These are phyloP conservation scores for Rhizoglyphus robini DNA, from an alignment of 1,140 invertebrate species.

Conservation along the genomic window DNA sequence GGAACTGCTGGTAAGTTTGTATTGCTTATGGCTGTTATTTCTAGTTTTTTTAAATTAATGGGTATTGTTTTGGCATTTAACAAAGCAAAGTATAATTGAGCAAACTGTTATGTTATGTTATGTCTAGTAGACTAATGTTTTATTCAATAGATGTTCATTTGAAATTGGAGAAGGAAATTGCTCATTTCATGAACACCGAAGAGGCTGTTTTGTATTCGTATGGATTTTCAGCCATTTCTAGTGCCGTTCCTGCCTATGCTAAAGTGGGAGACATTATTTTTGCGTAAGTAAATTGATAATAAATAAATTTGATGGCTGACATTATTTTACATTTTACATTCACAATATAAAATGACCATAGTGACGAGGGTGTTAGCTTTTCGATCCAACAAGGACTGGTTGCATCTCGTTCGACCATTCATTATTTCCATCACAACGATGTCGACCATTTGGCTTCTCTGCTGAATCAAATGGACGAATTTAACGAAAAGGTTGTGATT, in stretches of 20 bases:
- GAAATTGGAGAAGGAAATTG: constrained; percentile 72
- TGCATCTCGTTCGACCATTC: constrained; percentile 68
- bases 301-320: constrained; percentile 24
- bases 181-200: constrained; percentile 79
- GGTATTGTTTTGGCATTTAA: no score
- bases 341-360: no score
- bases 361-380: constrained; percentile 82
- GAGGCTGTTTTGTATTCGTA: constrained; percentile 94
- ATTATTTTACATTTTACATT: constrained; percentile 34
- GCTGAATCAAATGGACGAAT: constrained; percentile 50
- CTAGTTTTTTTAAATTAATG: no score
- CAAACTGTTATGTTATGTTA: no score
- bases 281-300: constrained; percentile 46
- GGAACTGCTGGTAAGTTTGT: constrained; percentile 80
- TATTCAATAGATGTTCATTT: constrained; percentile 66
- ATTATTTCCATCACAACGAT: constrained; percentile 88
- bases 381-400: constrained; percentile 86
- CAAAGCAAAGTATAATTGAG: no score
- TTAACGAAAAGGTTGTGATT: constrained; percentile 46
- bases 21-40: no score
- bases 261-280: constrained; percentile 86
- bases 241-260: constrained; percentile 90
- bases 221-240: constrained; percentile 87
- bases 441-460: constrained; percentile 63
- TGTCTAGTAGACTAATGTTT: background rate